Percentiles rank a stretch among this genome's conserved stretches.
These are phyloP conservation scores for Pycnonotus jocosus DNA, from an alignment of 2,113 vertebrate species.

Conservation along the genomic window DNA sequence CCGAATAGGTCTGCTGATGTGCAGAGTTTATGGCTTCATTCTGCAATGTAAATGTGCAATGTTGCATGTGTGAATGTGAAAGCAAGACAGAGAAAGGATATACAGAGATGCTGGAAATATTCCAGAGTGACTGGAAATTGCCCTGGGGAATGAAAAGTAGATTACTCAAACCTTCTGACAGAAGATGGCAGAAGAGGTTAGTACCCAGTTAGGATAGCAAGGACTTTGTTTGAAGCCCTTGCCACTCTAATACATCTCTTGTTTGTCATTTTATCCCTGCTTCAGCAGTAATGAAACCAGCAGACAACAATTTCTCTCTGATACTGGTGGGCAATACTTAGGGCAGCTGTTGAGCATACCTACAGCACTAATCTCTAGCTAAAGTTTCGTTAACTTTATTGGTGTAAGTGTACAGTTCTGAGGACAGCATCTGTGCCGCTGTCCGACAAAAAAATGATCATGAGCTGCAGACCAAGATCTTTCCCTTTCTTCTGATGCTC, in stretches of 20 bases:
- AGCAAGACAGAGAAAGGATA: not conserved
- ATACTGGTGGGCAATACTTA: not conserved
- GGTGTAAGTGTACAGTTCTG: accelerated
- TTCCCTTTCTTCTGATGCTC: not conserved
- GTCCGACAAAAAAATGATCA: not conserved
- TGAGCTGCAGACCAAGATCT: not conserved
- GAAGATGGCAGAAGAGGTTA: not conserved
- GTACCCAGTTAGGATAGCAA: not conserved
- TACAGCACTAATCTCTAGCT: not conserved
- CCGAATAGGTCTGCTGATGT: not conserved
- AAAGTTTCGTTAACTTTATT: not conserved
- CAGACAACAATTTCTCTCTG: not conserved
- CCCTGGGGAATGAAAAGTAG: not conserved
- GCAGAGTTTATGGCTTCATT: not conserved
- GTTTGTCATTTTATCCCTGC: not conserved
- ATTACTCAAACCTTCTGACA: not conserved
- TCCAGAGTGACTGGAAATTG: not conserved
- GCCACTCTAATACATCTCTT: not conserved
- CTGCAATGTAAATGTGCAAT: not conserved
- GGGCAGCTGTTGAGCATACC: not conserved
- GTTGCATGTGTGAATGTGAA: not conserved
- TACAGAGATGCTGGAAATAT: not conserved
- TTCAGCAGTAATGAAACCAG: not conserved
- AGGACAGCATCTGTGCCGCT: not conserved
- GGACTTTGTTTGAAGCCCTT: not conserved